Percentiles rank a stretch among this genome's conserved stretches.
Evolutionary conservation across 2,113 vertebrate species (phyloP).

Genomic region (Lasiurus borealis): DNA sequence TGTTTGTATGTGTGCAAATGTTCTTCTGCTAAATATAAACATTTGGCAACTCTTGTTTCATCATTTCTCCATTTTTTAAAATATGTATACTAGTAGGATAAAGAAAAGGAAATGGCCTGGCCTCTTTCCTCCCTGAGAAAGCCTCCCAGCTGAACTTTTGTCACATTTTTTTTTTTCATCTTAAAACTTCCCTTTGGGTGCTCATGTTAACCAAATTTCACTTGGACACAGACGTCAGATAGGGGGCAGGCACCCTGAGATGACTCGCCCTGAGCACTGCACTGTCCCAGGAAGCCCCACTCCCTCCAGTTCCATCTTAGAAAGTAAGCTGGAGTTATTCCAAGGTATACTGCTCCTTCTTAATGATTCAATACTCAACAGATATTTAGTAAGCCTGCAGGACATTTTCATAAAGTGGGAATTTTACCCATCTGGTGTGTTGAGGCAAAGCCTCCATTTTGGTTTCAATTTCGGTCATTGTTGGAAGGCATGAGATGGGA

Average conservation of each 20-base stretch:
- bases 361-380: neutral
- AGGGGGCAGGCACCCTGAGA: neutral
- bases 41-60: neutral
- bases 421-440: neutral
- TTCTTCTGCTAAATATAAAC: neutral
- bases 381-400: neutral
- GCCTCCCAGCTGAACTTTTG: neutral
- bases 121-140: constrained; percentile 12
- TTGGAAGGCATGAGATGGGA: neutral
- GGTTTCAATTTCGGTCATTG: neutral
- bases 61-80: constrained; percentile 15
- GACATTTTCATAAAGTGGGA: neutral
- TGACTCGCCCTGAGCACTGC: too few relatives aligned
- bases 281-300: neutral
- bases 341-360: neutral
- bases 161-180: neutral
- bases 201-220: neutral
- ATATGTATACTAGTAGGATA: neutral
- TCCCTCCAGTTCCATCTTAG: neutral
- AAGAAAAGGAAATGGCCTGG: neutral
- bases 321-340: neutral
- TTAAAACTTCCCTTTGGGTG: neutral
- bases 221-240: neutral
- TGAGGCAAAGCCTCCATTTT: neutral
- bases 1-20: neutral